Evolutionary conservation across 2,797 vertebrate species (phyloP), one percentile per base, ranked within the genome.

Genomic region (Typhlichthys subterraneus): DNA sequence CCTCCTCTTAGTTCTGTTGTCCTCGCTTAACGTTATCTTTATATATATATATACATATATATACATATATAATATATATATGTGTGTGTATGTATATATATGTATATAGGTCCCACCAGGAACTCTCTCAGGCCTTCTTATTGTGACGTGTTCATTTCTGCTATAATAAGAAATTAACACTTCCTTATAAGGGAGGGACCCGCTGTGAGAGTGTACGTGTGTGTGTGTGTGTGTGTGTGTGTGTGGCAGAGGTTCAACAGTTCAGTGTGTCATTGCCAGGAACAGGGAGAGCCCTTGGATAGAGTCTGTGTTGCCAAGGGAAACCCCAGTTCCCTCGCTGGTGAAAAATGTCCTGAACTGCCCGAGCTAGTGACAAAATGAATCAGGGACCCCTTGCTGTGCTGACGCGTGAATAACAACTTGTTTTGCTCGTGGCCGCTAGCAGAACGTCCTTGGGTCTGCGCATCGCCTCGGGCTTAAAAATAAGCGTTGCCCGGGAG

Each of bases 301-400:
- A 77, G 63, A 63, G 45, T 42, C 12, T 56, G 54, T 65, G 89
- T 91, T 77, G 83, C 85, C 78, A 83, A 68, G 88, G 88, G 89
- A 90, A 91, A 90, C 87, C 88, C 84, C 64, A 10, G 47, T 65
- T 70, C 23, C 13, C 52, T 76, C 76, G 65, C 81, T 57, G 69
- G 58, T 65, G 74, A 63, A 84, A 67, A 77, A 74, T 77, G 69
- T 69, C 58, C 61, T 48, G 72, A 68, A 61, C 23, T 70, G 57
- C 55, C 14, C 53, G 57, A 72, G 13, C n/a, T 17, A 8, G 14
- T 46, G 38, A 45, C 42, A 15, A 15, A 53, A 15, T 33, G 51
- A 3, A 15, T 75, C 69, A 65, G 66, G 68, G 76, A 76, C 68
- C 45, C 53, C 67, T 61, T 14, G 29, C 63, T 15, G 0, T 77